These are phyloP conservation scores for Arvicola amphibius DNA, from an alignment of 2,797 vertebrate species.

Conservation along the genomic window DNA sequence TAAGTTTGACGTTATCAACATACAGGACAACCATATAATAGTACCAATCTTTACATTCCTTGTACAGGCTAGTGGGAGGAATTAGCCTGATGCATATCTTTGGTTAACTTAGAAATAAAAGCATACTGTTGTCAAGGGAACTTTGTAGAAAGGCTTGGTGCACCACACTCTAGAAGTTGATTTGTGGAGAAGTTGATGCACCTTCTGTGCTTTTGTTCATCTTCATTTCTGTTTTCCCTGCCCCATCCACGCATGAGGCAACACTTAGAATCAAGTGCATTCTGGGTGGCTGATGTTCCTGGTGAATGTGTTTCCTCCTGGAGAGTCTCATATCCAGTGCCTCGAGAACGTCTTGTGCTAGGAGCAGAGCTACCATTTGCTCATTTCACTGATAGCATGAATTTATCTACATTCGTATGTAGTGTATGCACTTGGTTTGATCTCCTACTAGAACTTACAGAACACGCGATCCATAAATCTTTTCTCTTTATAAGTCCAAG, in stretches of 20 bases:
- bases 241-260: background rate
- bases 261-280: background rate
- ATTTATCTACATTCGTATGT: background rate
- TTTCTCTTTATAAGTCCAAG: background rate
- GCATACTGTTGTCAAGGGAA: background rate
- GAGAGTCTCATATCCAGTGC: background rate
- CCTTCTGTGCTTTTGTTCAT: background rate
- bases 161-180: background rate
- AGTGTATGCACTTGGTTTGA: background rate
- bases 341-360: background rate
- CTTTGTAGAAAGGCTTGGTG: slow-evolving; percentile 6
- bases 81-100: background rate
- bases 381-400: background rate
- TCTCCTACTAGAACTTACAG: background rate
- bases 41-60: background rate
- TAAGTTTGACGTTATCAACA: background rate
- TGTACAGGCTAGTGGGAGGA: background rate
- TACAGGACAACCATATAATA: background rate
- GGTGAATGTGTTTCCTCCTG: background rate
- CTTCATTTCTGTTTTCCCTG: slow-evolving; percentile 24
- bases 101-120: slow-evolving; percentile 29
- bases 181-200: background rate
- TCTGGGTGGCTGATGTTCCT: background rate
- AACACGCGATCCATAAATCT: background rate
- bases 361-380: background rate